Evolutionary conservation across 1,140 invertebrate genomes (phyloP).

Genomic region (Macrobrachium nipponense): DNA sequence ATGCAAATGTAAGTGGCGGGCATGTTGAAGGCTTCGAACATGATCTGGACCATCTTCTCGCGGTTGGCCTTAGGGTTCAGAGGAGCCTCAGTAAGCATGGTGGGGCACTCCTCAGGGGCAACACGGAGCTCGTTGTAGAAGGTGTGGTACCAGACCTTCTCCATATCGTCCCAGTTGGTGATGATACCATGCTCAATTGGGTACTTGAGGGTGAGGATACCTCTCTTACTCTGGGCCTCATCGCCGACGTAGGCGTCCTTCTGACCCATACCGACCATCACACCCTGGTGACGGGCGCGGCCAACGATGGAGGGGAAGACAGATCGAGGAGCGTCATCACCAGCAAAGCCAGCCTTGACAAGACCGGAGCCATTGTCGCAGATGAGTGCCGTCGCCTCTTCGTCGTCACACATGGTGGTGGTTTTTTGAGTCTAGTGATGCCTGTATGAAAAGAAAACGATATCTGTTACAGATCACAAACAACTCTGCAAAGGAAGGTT

Average conservation of each 20-base stretch:
- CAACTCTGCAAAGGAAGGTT: no score
- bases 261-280: constrained; percentile 96
- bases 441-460: no score
- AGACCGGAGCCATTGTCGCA: constrained; percentile 76
- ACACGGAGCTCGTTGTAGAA: constrained; percentile 96
- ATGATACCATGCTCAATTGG: constrained; percentile 96
- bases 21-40: no score
- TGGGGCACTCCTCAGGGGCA: constrained; percentile 91
- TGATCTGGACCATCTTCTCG: no score
- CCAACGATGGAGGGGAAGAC: constrained; percentile 77
- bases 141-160: constrained; percentile 96
- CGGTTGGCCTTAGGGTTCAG: no score
- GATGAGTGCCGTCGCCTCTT: no score
- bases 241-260: constrained; percentile 91
- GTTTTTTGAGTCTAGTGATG: no score
- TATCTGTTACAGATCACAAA: no score
- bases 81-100: no score
- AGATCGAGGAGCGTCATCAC: constrained; percentile 77
- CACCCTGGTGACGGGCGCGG: constrained; percentile 73
- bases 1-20: no score
- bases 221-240: constrained; percentile 92
- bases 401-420: no score
- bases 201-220: constrained; percentile 92
- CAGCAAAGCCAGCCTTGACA: constrained; percentile 77
- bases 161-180: constrained; percentile 98